These are phyloP conservation scores for Podiceps cristatus DNA, from an alignment of 2,113 vertebrate genomes.

Conservation along the genomic window DNA sequence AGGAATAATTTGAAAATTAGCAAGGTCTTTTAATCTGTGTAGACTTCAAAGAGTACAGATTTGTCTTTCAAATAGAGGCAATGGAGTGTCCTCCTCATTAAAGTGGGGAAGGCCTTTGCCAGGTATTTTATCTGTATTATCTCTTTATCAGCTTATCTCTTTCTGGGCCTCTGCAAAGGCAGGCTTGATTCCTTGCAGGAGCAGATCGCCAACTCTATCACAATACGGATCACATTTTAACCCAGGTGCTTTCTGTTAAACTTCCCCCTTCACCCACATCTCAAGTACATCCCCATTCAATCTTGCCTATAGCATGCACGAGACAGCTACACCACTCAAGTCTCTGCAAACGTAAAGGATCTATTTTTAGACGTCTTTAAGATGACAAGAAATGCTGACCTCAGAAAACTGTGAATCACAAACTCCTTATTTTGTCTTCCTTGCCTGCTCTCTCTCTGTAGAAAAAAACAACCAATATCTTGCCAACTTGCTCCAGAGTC, in stretches of 20 bases:
- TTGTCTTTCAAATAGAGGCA: neutral
- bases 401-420: slow-evolving; percentile 11
- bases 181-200: neutral
- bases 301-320: neutral
- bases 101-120: neutral
- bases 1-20: slow-evolving; percentile 1
- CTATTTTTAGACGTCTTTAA: slow-evolving; percentile 28
- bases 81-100: neutral
- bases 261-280: neutral
- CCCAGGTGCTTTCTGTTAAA: neutral
- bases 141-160: neutral
- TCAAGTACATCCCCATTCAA: neutral
- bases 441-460: neutral
- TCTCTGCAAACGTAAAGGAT: neutral
- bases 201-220: neutral
- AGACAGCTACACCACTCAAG: neutral
- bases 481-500: neutral
- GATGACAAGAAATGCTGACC: slow-evolving; percentile 21
- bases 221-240: neutral
- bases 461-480: slow-evolving; percentile 9
- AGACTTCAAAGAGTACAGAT: neutral
- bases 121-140: neutral
- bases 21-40: neutral
- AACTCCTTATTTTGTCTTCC: neutral
- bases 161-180: neutral